Evolutionary conservation across 2,797 vertebrate genomes (phyloP).

Genomic region (Telmatherina bonti): DNA sequence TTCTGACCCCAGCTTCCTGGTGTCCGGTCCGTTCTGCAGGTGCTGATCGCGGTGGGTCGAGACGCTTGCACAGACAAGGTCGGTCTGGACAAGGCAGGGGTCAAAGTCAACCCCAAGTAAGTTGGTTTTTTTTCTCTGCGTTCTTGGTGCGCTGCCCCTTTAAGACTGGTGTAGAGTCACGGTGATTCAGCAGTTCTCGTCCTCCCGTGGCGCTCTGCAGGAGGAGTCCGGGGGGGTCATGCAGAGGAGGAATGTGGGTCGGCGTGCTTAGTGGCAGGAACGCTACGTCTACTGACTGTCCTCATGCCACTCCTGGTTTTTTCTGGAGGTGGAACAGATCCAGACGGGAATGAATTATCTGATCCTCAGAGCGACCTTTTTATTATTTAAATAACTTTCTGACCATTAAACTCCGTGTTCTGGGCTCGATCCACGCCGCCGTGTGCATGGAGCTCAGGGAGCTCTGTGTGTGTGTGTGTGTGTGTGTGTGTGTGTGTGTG

Average conservation of each 20-base stretch:
- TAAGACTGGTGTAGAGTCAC: constrained; percentile 70
- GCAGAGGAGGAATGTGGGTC: not conserved
- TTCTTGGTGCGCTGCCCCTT: constrained; percentile 57
- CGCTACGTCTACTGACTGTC: not conserved
- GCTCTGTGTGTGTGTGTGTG: no score
- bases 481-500: no score
- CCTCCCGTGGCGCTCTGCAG: constrained; percentile 22
- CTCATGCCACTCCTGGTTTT: not conserved
- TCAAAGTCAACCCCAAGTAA: constrained; percentile 91
- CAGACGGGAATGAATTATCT: no score
- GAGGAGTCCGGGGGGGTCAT: not conserved
- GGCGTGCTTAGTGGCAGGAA: not conserved
- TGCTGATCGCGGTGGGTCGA: constrained; percentile 93
- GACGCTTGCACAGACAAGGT: constrained; percentile 93
- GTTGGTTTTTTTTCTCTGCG: constrained; percentile 48
- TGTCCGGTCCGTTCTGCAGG: constrained; percentile 74
- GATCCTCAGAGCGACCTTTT: no score
- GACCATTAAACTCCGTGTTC: no score
- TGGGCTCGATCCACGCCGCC: no score
- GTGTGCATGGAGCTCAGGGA: no score
- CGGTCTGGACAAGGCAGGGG: constrained; percentile 90
- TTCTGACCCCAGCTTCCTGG: no score
- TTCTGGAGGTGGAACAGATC: no score
- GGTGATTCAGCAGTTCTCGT: constrained; percentile 81
- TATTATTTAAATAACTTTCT: no score